Conservation (phyloP, 2,888 invertebrate species). For the Palloptera scutellata region DNA sequence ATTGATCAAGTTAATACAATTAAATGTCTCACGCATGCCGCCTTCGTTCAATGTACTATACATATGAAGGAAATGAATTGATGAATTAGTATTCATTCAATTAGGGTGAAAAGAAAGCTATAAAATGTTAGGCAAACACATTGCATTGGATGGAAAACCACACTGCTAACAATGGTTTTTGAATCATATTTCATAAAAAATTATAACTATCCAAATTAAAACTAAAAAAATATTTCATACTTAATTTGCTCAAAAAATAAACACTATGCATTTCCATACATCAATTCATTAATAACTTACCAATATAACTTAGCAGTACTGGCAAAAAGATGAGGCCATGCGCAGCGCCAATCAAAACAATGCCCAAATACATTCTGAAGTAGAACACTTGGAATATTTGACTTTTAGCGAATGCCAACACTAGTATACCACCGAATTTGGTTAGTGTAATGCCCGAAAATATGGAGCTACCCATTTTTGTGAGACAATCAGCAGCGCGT, state of each 20-base stretch:
- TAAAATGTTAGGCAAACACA: too few relatives aligned
- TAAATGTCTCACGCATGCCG: too few relatives aligned
- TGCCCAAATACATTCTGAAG: conserved; percentile 97
- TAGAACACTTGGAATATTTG: conserved; percentile 97
- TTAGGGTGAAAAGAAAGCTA: too few relatives aligned
- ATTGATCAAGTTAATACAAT: too few relatives aligned
- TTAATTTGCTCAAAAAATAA: background rate
- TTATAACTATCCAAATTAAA: background rate
- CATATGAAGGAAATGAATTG: too few relatives aligned
- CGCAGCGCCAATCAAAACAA: conserved; percentile 94
- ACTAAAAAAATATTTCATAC: background rate
- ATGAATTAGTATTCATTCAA: too few relatives aligned
- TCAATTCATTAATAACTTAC: conserved; percentile 65
- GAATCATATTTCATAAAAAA: too few relatives aligned
- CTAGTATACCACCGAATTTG: conserved; percentile 96
- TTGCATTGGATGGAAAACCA: too few relatives aligned
- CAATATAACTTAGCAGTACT: conserved; percentile 95
- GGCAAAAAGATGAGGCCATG: conserved; percentile 98
- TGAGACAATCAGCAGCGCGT: conserved; percentile 83
- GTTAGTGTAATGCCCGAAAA: conserved; percentile 98
- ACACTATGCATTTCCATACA: conserved; percentile 5
- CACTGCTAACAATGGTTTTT: too few relatives aligned
- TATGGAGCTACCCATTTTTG: conserved; percentile 93
- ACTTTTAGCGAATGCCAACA: conserved; percentile 95
- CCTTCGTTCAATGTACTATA: too few relatives aligned